Base-by-base conservation (phyloP, 2,797 vertebrate genomes). In the Borostomias antarcticus region DNA sequence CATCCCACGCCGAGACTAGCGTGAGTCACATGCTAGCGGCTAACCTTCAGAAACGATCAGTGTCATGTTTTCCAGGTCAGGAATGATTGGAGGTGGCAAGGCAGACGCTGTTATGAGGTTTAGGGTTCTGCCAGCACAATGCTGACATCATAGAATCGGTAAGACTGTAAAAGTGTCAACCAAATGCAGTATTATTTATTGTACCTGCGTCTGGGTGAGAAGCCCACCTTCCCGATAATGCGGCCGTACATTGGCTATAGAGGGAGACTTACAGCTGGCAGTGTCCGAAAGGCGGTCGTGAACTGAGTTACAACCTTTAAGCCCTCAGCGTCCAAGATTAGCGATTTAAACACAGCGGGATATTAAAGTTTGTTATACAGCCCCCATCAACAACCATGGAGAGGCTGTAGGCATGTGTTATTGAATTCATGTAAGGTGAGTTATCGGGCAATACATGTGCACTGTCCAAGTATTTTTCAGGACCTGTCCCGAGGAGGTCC, bases 281-380 rank as follows among this genome's bases (percentile, higher is more conserved):
- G 21, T 59, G 69, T 67, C 59, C 67, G n/a, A 26, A 69, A 72
- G 64, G 58, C 64, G 72, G 61, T 72, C 30, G 6, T n/a, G 37
- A 67, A 8, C 61, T 83, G 85, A 91, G 75, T 84, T 88, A 83
- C 63, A 68, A 71, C 79, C 69, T 9, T 68, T 76, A 13, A 23
- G 40, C 28, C 43, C 75, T 58, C 70, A 62, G 67, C 43, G 19
- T 77, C 67, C 75, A 74, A 83, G 78, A 84, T 89, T 86, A 89
- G 76, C 74, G 68, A 32, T 73, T 85, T 61, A 81, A 87, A 89
- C 84, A 86, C 75, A 85, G 76, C 75, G 70, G 69, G 88, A 84
- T 86, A 89, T 91, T 88, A 87, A 87, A 88, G 83, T 84, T 86
- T 81, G 83, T 79, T 89, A 89, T 87, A 89, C 84, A 66, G 79